Evolutionary conservation across 2,797 vertebrate genomes (phyloP).

Genomic region (Glyptemys insculpta): DNA sequence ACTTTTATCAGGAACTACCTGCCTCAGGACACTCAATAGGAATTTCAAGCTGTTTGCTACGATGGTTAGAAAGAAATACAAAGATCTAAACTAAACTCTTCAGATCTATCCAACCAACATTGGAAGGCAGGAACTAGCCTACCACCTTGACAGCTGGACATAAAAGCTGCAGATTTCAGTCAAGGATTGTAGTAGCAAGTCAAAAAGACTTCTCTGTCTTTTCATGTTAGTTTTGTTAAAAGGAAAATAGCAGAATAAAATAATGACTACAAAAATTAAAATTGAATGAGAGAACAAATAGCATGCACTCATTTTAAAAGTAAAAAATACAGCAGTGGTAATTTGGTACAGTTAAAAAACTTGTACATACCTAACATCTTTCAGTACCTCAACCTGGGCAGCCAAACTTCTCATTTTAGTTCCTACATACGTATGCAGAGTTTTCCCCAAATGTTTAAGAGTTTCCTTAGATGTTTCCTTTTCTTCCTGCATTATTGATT

Average conservation of each 20-base stretch:
- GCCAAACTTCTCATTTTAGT: constrained; percentile 76
- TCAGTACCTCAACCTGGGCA: constrained; percentile 75
- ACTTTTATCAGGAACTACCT: background rate
- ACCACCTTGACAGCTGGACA: background rate
- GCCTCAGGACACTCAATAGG: background rate
- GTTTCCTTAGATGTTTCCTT: constrained; percentile 72
- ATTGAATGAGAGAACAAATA: constrained; percentile 2
- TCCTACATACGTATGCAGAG: constrained; percentile 61
- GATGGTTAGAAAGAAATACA: background rate
- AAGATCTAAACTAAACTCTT: background rate
- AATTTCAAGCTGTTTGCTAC: background rate
- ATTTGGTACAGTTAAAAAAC: background rate
- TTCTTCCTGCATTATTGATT: constrained; percentile 73
- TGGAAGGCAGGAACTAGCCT: background rate
- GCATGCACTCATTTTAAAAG: constrained; percentile 8
- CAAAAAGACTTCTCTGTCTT: background rate
- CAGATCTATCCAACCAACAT: background rate
- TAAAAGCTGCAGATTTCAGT: background rate
- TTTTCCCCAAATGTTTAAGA: constrained; percentile 72
- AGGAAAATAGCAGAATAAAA: background rate
- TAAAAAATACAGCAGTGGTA: background rate
- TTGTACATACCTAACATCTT: constrained; percentile 73
- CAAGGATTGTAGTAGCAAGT: background rate
- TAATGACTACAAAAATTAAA: background rate
- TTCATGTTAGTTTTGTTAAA: background rate